Conservation (phyloP, 2,888 invertebrate genomes). For the Plebejus melissa region DNA sequence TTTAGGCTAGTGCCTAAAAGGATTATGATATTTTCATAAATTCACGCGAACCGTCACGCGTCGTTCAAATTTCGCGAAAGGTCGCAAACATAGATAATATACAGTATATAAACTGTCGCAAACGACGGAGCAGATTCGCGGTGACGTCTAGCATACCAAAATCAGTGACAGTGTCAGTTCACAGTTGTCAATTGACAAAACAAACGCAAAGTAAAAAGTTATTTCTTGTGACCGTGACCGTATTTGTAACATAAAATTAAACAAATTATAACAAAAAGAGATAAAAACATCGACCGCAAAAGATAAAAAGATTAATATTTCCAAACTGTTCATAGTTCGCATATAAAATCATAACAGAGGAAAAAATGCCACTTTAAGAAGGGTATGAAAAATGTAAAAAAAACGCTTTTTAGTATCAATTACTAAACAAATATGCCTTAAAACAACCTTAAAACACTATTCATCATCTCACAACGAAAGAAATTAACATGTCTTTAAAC, state of each 20-base stretch:
- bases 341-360: neutral
- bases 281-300: neutral
- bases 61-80: too few relatives aligned
- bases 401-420: neutral
- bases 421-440: neutral
- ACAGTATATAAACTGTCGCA: too few relatives aligned
- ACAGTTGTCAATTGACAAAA: too few relatives aligned
- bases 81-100: too few relatives aligned
- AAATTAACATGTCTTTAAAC: conserved; percentile 59
- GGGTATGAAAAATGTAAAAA: neutral
- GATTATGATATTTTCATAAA: too few relatives aligned
- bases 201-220: too few relatives aligned
- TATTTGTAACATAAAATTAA: neutral
- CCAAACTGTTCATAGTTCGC: neutral
- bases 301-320: neutral
- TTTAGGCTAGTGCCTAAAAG: too few relatives aligned
- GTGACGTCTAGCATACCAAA: too few relatives aligned
- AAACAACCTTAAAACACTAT: neutral
- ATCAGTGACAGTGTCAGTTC: too few relatives aligned
- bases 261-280: neutral
- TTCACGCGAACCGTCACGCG: too few relatives aligned
- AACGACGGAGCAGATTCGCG: too few relatives aligned
- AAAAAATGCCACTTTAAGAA: neutral
- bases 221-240: too few relatives aligned
- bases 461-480: neutral